Evolutionary conservation across 2,888 invertebrate species (phyloP), one percentile per base, ranked within the genome.

Genomic region (Ormyrus pomaceus): DNA sequence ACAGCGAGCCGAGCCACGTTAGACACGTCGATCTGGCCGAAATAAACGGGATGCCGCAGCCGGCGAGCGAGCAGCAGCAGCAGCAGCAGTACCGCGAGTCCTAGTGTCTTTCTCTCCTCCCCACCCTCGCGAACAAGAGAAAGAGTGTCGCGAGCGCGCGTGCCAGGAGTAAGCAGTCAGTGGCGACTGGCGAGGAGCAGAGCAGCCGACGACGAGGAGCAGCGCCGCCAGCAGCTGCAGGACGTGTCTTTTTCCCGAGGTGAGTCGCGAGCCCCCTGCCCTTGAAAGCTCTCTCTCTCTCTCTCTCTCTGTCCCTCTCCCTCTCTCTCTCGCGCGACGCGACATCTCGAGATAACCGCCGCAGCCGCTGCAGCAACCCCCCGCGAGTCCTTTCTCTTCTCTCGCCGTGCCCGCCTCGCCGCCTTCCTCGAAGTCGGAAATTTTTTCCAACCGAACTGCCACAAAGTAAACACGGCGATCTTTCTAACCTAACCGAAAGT

Each of bases 241-340:
- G 34, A 34, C 34, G 34, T 34, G 34, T 4, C 34, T 34, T 34
- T 2, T 34, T 34, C 34, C 34, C 34, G 34, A 34, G 34, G 34
- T 34, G 34, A 34, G 34, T 34, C 34, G 34, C 13, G 34, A 34
- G 34, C 34, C 34, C 34, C 4, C 34, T 34, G 34, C 34, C 34
- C 34, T 34, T 34, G 34, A 34, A 34, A 34, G 34, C 34, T 50
- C 61, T 71, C 62, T 53, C 53, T n/a, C 61, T 72, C 72, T 53
- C 62, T 19, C 50, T 51, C 62, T 51, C 51, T 53, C 62, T 72
- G 46, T 45, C 61, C 11, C 78, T 50, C 59, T 51, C 65, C 34
- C 13, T 74, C 50, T 66, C 10, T 58, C 34, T 72, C 64, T 6
- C 46, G 55, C 51, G 66, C 66, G 53, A 62, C 72, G 58, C 69